Conservation (phyloP, 2,797 vertebrate species). For the Prionace glauca region DNA sequence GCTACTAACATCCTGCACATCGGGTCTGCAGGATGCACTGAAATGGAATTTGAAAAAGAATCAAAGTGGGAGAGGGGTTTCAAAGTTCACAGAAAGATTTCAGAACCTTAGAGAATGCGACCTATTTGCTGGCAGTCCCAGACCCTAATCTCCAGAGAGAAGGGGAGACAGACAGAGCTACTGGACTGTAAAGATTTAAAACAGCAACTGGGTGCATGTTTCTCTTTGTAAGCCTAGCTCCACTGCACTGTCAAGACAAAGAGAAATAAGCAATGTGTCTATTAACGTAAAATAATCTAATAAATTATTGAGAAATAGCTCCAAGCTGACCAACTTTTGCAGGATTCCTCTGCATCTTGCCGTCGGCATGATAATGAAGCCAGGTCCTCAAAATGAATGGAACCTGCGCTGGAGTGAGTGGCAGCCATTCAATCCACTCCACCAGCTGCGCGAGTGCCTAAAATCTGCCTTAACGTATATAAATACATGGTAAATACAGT, state of each 20-base stretch:
- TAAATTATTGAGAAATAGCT: background rate
- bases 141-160: too few species aligned
- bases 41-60: conserved; percentile 34
- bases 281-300: background rate
- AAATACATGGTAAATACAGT: background rate
- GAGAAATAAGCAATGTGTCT: too few species aligned
- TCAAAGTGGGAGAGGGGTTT: background rate
- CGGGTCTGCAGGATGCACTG: conserved; percentile 72
- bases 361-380: background rate
- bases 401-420: background rate
- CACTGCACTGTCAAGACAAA: too few species aligned
- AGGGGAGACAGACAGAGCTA: too few species aligned
- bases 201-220: too few species aligned
- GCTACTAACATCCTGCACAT: conserved; percentile 70
- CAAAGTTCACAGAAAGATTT: too few species aligned
- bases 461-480: background rate
- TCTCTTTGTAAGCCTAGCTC: background rate
- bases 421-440: background rate
- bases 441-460: background rate
- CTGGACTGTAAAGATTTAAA: too few species aligned
- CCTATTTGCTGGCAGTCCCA: too few species aligned
- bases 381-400: background rate
- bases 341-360: background rate
- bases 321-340: background rate
- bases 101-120: too few species aligned